phyloP scores from a whole-genome alignment of 1,140 invertebrate species.

The Drosophila sp. region DNA sequence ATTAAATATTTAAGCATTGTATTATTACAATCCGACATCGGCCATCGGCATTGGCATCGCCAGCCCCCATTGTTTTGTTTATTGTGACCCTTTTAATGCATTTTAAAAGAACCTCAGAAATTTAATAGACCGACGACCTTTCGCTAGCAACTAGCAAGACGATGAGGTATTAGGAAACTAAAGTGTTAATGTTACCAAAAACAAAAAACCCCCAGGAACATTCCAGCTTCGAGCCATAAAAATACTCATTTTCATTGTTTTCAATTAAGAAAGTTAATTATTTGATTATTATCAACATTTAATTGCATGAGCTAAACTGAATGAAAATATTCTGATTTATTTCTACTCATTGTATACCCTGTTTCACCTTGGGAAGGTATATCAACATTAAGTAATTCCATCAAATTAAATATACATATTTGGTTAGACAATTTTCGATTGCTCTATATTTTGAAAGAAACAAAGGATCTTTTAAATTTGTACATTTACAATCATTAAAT shows the following conservation, averaged over 20 bases:
- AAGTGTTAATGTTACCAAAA: conserved; percentile 78
- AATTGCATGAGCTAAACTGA: conserved; percentile 57
- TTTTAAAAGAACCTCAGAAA: conserved; percentile 69
- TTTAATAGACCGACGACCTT: conserved; percentile 62
- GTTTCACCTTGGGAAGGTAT: not conserved
- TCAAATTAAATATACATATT: conserved; percentile 31
- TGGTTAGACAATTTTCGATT: not conserved
- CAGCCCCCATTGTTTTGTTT: conserved; percentile 30
- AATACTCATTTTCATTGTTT: conserved; percentile 75
- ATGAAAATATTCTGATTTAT: conserved; percentile 63
- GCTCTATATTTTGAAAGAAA: not conserved
- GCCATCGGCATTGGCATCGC: conserved; percentile 26
- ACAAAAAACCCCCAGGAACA: conserved; percentile 36
- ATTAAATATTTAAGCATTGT: conserved; percentile 77
- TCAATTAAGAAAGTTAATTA: conserved; percentile 82
- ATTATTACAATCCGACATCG: conserved; percentile 49
- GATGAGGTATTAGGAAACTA: conserved; percentile 37
- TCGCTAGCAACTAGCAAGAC: conserved; percentile 1
- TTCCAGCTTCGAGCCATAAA: conserved; percentile 51
- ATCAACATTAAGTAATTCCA: not conserved
- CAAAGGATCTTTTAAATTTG: not conserved
- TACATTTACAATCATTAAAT: no score
- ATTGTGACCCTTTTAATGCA: conserved; percentile 67
- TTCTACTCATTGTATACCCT: conserved; percentile 34
- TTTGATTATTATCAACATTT: conserved; percentile 77